Conservation (phyloP, 2,888 invertebrate genomes). For the Polietes domitor region DNA sequence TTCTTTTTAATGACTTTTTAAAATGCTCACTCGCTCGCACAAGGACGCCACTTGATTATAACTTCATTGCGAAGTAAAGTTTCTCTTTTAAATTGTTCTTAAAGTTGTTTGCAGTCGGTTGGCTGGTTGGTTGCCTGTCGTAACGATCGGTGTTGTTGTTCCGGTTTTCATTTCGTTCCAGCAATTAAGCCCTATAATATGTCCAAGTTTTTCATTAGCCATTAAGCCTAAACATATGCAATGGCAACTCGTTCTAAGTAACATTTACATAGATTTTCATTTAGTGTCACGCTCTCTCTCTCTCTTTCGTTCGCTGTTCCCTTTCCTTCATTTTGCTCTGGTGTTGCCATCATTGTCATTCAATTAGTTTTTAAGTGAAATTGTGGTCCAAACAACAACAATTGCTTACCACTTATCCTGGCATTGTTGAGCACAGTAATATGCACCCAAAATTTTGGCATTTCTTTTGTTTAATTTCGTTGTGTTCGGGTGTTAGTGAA, state of each 20-base stretch:
- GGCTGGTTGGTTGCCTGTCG: not conserved
- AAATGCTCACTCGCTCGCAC: not conserved
- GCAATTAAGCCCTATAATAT: constrained; percentile 37
- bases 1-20: constrained; percentile 44
- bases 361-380: constrained; percentile 40
- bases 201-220: constrained; percentile 44
- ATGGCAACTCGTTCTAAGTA: constrained; percentile 2
- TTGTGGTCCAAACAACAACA: constrained; percentile 37
- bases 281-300: not conserved
- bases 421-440: constrained; percentile 9
- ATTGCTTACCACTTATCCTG: constrained; percentile 10
- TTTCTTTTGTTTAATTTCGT: constrained; percentile 25
- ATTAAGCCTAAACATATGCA: constrained; percentile 47
- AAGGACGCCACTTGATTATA: constrained; percentile 47
- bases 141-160: not conserved
- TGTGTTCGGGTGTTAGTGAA: no score
- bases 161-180: not conserved
- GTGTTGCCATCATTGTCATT: not conserved
- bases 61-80: constrained; percentile 38
- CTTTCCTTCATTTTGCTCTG: constrained; percentile 9
- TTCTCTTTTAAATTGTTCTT: constrained; percentile 37
- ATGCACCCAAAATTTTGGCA: not conserved
- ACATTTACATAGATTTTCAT: not conserved
- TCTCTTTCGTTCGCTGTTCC: not conserved
- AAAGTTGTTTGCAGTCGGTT: not conserved